Base-by-base conservation (phyloP, 2,797 vertebrate genomes). In the Halcyon smyrnensis region DNA sequence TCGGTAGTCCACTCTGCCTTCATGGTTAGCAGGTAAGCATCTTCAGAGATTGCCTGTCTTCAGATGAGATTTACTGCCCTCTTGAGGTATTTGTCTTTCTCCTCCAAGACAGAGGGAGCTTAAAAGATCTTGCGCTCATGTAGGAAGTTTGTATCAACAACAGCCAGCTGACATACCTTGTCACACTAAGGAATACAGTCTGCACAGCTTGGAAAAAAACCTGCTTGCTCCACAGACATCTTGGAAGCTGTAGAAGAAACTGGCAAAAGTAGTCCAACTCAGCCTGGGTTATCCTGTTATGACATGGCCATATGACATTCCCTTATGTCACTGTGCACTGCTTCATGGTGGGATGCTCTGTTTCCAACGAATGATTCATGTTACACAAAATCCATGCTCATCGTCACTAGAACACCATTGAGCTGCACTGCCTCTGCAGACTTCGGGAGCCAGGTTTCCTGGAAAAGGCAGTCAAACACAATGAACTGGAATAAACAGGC, bases 11-110 rank as follows among this genome's bases (percentile, higher is more conserved):
- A 60, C 69, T 88, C 60, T 84, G 67, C 37, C 65, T 93, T 88
- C 64, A 30, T 67, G 51, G 63, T 64, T 79, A 79, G 84, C 20
- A 91, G 67, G 70, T 76, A 92, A 93, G n/a, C 54, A 91, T 15
- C 78, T 95, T 82, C 87, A 93, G 89, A 71, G 41, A 78, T n/a
- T 65, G 62, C 41, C 32, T 95, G 87, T 95, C 85, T 91, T 94
- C 95, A 91, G 62, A 43, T 50, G 88, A 95, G 83, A 93, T 97
- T 97, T 95, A 94, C 83, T 95, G 90, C 85, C 94, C 82, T 93
- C 85, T 94, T 88, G 83, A 94, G 87, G 85, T 75, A 75, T 95
- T 95, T 75, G 53, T 91, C 53, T 90, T 90, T 81, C 83, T 91
- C 34, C 62, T 95, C 27, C 69, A 65, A 73, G 69, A 41, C 37